A percentile compares a stretch with the other conserved stretches of the same genome.
Conservation (phyloP, 35 echinoderm and acorn worm genomes). For the Eucidaris tribuloides region DNA sequence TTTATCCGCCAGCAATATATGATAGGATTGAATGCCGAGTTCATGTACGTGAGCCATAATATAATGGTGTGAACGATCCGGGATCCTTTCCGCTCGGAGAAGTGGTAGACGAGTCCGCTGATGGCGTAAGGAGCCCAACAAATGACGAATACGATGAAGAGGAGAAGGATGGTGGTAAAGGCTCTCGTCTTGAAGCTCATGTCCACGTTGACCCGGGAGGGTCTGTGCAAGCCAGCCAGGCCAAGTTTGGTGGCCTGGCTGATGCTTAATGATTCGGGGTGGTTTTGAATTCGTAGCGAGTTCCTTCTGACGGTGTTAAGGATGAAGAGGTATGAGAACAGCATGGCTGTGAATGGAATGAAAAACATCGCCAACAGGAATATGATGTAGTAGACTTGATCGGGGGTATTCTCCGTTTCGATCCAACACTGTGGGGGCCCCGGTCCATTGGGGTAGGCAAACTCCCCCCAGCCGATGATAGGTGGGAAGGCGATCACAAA, state of each 20-base stretch:
- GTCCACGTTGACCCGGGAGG: conserved; percentile 87
- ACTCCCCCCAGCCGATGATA: conserved; percentile 45
- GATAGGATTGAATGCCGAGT: conserved; percentile 96
- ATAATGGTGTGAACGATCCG: conserved; percentile 44
- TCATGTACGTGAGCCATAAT: conserved; percentile 87
- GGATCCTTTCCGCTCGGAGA: background rate
- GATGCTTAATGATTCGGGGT: conserved; percentile 92
- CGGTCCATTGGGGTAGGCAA: conserved; percentile 28
- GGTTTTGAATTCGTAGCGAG: conserved; percentile 83
- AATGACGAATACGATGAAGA: conserved; percentile 93
- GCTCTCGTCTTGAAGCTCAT: conserved; percentile 99
- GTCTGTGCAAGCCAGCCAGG: conserved; percentile 66
- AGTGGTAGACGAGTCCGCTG: conserved; percentile 36
- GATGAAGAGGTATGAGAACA: conserved; percentile 90
- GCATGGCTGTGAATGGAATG: conserved; percentile 78
- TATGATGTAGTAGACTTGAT: conserved; percentile 60
- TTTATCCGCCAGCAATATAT: conserved; percentile 99
- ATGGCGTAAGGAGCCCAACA: conserved; percentile 94
- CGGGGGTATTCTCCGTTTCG: background rate
- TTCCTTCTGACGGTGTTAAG: conserved; percentile 93
- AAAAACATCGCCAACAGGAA: conserved; percentile 69
- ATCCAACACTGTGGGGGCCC: conserved; percentile 71
- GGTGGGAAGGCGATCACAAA: conserved; percentile 77
- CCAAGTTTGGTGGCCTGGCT: conserved; percentile 96
- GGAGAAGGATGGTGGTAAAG: conserved; percentile 92